A percentile compares a stretch with the other conserved stretches of the same genome.
phyloP scores from a whole-genome alignment of 2,113 vertebrate genomes.

The Tychaedon coryphoeus region DNA sequence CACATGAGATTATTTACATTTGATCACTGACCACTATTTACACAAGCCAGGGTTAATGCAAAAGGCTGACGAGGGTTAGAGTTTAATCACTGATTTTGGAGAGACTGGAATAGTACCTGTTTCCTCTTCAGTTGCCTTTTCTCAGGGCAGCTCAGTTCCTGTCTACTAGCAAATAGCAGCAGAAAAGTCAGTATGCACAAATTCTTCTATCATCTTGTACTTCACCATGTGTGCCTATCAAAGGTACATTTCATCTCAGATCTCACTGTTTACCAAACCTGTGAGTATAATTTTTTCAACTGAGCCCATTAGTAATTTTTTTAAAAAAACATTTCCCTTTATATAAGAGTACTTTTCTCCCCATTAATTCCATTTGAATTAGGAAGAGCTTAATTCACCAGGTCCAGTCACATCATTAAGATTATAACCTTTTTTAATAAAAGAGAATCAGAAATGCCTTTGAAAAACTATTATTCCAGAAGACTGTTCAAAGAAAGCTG shows the following conservation, averaged over 20 bases:
- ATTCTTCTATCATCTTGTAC: not conserved
- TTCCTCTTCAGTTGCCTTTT: not conserved
- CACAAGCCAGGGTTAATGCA: conserved; percentile 6
- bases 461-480: not conserved
- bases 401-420: not conserved
- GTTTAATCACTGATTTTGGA: not conserved
- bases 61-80: not conserved
- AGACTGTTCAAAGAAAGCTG: not conserved
- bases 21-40: conserved; percentile 33
- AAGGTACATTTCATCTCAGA: not conserved
- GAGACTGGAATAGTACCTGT: not conserved
- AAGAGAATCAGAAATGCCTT: not conserved
- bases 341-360: not conserved
- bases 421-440: not conserved
- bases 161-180: not conserved
- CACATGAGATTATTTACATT: conserved; percentile 35
- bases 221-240: not conserved
- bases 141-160: conserved; percentile 5
- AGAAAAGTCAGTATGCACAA: conserved; percentile 41
- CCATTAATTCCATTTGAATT: not conserved
- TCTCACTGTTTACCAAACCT: not conserved
- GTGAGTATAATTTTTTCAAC: not conserved
- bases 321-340: not conserved
- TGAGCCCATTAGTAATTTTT: not conserved
- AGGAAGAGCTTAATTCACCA: not conserved